phyloP scores from a whole-genome alignment of 2,888 invertebrate genomes.

The Chrysotoxum bicinctum region DNA sequence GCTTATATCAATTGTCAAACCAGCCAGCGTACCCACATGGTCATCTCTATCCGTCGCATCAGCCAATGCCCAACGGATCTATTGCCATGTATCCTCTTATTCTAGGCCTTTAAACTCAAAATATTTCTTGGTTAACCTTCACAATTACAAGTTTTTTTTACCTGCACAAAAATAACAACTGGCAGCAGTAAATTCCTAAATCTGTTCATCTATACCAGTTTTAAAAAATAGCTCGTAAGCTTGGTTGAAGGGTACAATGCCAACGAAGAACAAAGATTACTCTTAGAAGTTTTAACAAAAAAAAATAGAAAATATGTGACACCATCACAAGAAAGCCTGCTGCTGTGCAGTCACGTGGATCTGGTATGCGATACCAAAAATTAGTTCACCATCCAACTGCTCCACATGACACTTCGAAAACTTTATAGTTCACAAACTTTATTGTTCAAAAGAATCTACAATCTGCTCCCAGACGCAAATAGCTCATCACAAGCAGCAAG shows the following conservation, averaged over 20 bases:
- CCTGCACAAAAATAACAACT: background rate
- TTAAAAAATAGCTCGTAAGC: background rate
- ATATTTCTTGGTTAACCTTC: no score
- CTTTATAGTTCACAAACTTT: conserved; percentile 2
- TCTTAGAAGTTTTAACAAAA: background rate
- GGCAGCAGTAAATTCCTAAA: background rate
- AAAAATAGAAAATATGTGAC: background rate
- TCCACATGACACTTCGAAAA: conserved; percentile 14
- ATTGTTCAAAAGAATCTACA: background rate
- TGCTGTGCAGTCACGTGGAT: conserved; percentile 1
- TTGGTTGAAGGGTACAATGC: background rate
- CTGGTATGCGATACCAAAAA: background rate
- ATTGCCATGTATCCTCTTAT: no score
- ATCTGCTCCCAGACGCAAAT: background rate
- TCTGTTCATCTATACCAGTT: background rate
- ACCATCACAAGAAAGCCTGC: background rate
- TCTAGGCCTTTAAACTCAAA: no score
- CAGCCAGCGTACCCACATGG: no score
- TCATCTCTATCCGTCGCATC: no score
- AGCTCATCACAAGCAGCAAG: background rate
- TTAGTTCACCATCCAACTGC: conserved; percentile 17
- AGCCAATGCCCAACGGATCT: no score
- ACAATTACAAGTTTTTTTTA: no score
- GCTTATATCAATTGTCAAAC: no score
- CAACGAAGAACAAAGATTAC: background rate